Evolutionary conservation across 2,888 invertebrate species (phyloP).

Genomic region (Hyposoter didymator): DNA sequence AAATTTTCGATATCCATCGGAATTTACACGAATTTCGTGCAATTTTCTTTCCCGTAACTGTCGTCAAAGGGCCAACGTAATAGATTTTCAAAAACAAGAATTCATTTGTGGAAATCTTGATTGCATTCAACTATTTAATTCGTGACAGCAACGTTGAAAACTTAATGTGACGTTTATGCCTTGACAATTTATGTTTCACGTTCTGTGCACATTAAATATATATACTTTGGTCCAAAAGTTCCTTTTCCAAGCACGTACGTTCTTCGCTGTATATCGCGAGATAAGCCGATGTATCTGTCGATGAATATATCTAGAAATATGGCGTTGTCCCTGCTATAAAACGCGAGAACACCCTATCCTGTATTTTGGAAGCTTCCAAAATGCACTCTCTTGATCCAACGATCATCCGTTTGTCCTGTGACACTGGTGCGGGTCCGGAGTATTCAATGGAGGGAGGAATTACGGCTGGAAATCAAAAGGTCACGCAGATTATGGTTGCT

Average conservation of each 20-base stretch:
- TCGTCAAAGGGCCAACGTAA: not conserved
- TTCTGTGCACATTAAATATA: not conserved
- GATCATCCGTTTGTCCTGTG: not conserved
- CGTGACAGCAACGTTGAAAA: not conserved
- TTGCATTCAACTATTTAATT: not conserved
- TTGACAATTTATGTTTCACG: not conserved
- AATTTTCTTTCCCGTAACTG: not conserved
- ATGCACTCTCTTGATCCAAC: not conserved
- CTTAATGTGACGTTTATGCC: not conserved
- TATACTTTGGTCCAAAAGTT: not conserved
- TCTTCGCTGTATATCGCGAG: not conserved
- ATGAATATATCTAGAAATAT: not conserved
- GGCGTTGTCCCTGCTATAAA: conserved; percentile 24
- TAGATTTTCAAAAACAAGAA: not conserved
- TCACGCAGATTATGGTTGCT: conserved; percentile 6
- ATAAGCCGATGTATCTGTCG: not conserved
- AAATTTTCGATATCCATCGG: conserved; percentile 5
- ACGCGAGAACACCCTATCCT: not conserved
- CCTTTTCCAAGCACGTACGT: conserved; percentile 17
- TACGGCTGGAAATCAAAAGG: conserved; percentile 20
- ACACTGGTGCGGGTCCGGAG: not conserved
- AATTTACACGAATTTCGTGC: not conserved
- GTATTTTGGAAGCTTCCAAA: conserved; percentile 44
- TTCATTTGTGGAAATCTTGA: not conserved
- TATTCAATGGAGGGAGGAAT: conserved; percentile 52